Percentiles rank a stretch among this genome's conserved stretches.
Conservation (phyloP, 2,888 invertebrate species). For the Aspidiotus destructor region DNA sequence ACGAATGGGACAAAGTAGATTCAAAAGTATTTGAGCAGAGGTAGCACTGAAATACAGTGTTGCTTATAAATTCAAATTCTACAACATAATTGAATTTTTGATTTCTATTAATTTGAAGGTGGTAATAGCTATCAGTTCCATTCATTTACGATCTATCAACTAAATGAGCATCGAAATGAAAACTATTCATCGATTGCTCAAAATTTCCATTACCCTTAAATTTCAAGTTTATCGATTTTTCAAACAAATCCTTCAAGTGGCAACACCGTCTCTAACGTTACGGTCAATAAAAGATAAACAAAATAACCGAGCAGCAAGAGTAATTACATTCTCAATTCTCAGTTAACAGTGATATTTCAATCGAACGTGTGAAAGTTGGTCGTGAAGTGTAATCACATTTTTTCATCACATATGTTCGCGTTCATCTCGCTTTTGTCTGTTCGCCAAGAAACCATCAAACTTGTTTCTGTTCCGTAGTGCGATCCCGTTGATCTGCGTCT, state of each 20-base stretch:
- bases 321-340: not conserved
- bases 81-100: too few species aligned
- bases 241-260: not conserved
- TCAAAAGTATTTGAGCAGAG: too few species aligned
- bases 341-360: not conserved
- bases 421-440: not conserved
- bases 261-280: slow-evolving; percentile 12
- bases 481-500: not conserved
- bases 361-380: not conserved
- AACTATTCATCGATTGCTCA: too few species aligned
- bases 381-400: not conserved
- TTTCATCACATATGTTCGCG: not conserved
- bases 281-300: slow-evolving; percentile 12
- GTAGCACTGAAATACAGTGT: too few species aligned
- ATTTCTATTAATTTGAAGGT: too few species aligned
- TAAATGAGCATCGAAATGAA: too few species aligned
- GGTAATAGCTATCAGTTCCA: too few species aligned
- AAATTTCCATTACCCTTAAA: too few species aligned
- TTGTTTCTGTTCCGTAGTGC: not conserved
- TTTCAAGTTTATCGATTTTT: too few species aligned
- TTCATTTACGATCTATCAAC: too few species aligned
- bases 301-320: not conserved
- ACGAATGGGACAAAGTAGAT: too few species aligned
- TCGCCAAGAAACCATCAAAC: not conserved
- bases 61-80: too few species aligned